Percentiles rank a stretch among this genome's conserved stretches.
Evolutionary conservation across 2,797 vertebrate genomes (phyloP).

Genomic region (Gadopsis marmoratus): DNA sequence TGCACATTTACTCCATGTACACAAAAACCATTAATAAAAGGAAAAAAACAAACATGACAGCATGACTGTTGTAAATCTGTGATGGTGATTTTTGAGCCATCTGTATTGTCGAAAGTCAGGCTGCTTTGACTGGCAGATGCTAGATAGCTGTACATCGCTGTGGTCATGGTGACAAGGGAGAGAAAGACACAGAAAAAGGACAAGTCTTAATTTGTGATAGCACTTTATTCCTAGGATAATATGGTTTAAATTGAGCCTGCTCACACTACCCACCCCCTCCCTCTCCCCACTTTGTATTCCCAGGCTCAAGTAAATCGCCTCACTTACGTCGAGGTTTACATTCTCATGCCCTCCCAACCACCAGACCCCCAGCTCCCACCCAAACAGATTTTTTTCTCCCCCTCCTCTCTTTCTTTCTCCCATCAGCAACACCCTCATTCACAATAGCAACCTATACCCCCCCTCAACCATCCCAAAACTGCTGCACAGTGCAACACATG

Average conservation of each 20-base stretch:
- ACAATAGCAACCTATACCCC: constrained; percentile 59
- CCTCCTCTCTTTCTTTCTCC: constrained; percentile 59
- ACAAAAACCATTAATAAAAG: constrained; percentile 18
- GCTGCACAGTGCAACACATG: constrained; percentile 78
- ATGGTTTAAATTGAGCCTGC: constrained; percentile 75
- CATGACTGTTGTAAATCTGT: not conserved
- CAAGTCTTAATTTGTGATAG: constrained; percentile 57
- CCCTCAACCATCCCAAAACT: constrained; percentile 56
- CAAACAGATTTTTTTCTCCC: constrained; percentile 38
- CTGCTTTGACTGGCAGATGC: constrained; percentile 16
- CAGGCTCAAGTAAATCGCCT: constrained; percentile 80
- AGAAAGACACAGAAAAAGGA: constrained; percentile 1
- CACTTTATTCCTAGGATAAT: constrained; percentile 67
- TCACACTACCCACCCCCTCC: constrained; percentile 39
- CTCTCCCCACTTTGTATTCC: constrained; percentile 68
- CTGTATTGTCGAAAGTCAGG: constrained; percentile 19
- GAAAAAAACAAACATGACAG: not conserved
- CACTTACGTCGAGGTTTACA: constrained; percentile 81
- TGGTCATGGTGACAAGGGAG: constrained; percentile 12
- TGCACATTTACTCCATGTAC: constrained; percentile 2
- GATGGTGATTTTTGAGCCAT: constrained; percentile 26
- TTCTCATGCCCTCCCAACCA: constrained; percentile 83
- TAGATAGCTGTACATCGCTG: constrained; percentile 14
- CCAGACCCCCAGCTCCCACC: constrained; percentile 62
- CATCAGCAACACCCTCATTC: constrained; percentile 78